Conservation (phyloP, 2,888 invertebrate species). For the Xanthia togata region DNA sequence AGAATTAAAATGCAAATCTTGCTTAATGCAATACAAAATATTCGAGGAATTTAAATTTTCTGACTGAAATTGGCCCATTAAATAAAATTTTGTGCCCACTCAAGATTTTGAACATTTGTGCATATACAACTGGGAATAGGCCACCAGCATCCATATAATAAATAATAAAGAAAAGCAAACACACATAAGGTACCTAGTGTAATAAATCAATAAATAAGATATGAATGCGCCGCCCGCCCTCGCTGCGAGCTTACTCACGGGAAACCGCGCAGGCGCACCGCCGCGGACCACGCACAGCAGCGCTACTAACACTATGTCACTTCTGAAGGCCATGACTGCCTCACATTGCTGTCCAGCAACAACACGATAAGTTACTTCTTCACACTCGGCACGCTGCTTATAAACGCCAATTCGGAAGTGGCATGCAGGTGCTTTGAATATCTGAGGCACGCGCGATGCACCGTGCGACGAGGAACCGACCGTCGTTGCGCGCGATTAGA, state of each 20-base stretch:
- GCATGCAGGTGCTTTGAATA: slow-evolving; percentile 90
- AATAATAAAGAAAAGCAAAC: slow-evolving; percentile 34
- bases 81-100: neutral
- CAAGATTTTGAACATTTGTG: neutral
- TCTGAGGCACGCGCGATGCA: slow-evolving; percentile 81
- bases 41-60: neutral
- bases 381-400: slow-evolving; percentile 77
- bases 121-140: slow-evolving; percentile 3
- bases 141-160: slow-evolving; percentile 21
- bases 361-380: slow-evolving; percentile 70
- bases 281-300: slow-evolving; percentile 83
- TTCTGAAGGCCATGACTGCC: slow-evolving; percentile 79
- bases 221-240: slow-evolving; percentile 82
- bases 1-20: neutral
- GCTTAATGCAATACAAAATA: neutral
- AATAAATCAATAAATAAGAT: slow-evolving; percentile 62
- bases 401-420: slow-evolving; percentile 79
- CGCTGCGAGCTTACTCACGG: slow-evolving; percentile 83
- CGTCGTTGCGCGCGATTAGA: slow-evolving; percentile 82
- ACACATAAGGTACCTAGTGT: slow-evolving; percentile 17
- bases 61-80: neutral
- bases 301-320: slow-evolving; percentile 79
- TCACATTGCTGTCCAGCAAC: slow-evolving; percentile 82
- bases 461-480: slow-evolving; percentile 71
- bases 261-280: slow-evolving; percentile 88